phyloP scores from a whole-genome alignment of 2,113 vertebrate genomes.

The Amia ocellicauda region DNA sequence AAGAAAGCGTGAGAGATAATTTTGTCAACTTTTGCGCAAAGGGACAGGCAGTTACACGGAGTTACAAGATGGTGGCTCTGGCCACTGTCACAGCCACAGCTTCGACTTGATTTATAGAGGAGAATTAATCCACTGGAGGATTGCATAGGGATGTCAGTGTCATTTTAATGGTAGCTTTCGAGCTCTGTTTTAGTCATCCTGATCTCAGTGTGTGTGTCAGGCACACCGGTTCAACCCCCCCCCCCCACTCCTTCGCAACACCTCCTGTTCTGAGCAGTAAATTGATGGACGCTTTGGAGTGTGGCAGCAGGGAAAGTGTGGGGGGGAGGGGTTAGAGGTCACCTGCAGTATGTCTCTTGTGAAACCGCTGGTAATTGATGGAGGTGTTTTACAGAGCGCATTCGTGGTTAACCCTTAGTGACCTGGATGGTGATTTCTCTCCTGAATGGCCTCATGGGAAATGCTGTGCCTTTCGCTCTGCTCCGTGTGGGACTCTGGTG shows the following conservation, averaged over 20 bases:
- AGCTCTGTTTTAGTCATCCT: not conserved
- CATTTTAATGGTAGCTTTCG: no score
- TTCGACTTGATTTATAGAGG: slow-evolving; percentile 35
- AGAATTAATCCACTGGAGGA: slow-evolving; percentile 18
- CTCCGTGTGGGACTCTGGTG: not conserved
- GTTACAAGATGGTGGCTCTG: slow-evolving; percentile 12
- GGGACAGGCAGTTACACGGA: no score
- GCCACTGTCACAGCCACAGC: slow-evolving; percentile 17
- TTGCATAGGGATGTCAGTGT: slow-evolving; percentile 10
- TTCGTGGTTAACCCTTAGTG: not conserved
- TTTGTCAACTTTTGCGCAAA: no score
- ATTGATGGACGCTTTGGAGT: not conserved
- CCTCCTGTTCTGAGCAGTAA: not conserved
- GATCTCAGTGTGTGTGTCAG: not conserved
- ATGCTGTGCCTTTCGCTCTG: no score
- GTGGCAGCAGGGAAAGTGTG: not conserved
- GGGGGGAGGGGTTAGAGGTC: not conserved
- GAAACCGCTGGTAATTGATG: not conserved
- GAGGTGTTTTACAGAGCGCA: not conserved
- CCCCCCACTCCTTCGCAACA: not conserved
- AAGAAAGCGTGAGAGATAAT: slow-evolving; percentile 32
- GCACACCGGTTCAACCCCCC: no score
- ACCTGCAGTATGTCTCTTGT: slow-evolving; percentile 3
- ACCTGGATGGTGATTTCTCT: not conserved
- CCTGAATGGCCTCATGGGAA: no score